Evolutionary conservation across 1,140 invertebrate genomes (phyloP).

Genomic region (Sycophaga agraensis): DNA sequence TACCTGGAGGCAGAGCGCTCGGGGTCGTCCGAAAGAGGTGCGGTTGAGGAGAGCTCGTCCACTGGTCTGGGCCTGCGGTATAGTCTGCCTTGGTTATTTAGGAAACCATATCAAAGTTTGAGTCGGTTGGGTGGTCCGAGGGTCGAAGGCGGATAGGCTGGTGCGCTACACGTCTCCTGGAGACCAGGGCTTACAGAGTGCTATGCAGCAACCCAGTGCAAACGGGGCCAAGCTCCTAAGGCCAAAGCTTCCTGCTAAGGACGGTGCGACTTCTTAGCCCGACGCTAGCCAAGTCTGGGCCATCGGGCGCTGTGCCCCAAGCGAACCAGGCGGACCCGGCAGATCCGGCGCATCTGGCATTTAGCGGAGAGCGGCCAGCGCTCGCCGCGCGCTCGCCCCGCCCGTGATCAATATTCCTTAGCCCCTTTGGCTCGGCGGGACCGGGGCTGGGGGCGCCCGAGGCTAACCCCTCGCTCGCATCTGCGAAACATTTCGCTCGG

Average conservation of each 20-base stretch:
- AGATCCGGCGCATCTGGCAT: too few relatives aligned
- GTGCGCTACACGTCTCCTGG: too few relatives aligned
- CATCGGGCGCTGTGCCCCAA: too few relatives aligned
- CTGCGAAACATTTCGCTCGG: constrained; percentile 21
- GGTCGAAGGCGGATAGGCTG: constrained; percentile 28
- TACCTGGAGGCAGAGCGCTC: too few relatives aligned
- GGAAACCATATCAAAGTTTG: constrained; percentile 57
- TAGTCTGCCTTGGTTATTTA: constrained; percentile 56
- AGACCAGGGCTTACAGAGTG: too few relatives aligned
- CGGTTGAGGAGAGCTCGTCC: constrained; percentile 35
- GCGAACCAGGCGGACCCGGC: too few relatives aligned
- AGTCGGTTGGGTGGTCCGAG: constrained; percentile 45
- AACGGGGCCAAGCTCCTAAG: too few relatives aligned
- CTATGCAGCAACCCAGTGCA: too few relatives aligned
- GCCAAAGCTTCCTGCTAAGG: too few relatives aligned
- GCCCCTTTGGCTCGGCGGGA: constrained; percentile 53
- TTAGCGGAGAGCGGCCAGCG: constrained; percentile 47
- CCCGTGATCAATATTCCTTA: constrained; percentile 59
- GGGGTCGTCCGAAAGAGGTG: background rate
- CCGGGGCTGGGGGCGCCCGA: constrained; percentile 42
- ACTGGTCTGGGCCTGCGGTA: constrained; percentile 43
- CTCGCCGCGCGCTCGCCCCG: constrained; percentile 2
- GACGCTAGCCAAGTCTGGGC: too few relatives aligned
- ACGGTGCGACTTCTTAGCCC: too few relatives aligned
- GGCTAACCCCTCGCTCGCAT: constrained; percentile 6